Conservation (phyloP, 1,140 invertebrate species). For the Galendromus occidentalis region DNA sequence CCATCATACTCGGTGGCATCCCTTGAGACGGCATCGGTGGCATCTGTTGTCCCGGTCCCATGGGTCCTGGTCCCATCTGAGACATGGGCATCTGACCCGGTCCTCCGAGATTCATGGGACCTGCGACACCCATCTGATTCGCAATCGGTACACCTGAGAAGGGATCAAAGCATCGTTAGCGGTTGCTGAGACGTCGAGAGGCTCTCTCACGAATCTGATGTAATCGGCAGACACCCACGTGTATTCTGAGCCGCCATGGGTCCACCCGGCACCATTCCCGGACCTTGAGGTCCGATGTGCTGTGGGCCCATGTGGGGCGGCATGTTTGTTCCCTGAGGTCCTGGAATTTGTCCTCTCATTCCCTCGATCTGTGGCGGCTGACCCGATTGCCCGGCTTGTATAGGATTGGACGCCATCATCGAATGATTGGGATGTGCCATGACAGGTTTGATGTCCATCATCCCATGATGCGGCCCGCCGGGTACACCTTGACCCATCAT, state of each 20-base stretch:
- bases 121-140: neutral
- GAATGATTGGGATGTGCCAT: neutral
- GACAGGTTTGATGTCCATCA: constrained; percentile 2
- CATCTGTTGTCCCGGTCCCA: neutral
- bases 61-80: neutral
- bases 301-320: neutral
- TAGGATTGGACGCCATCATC: constrained; percentile 16
- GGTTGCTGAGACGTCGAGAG: no score
- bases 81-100: neutral
- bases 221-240: neutral
- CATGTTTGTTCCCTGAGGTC: neutral
- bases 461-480: neutral
- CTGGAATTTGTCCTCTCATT: constrained; percentile 1
- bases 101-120: neutral
- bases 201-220: no score
- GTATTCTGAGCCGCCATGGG: neutral
- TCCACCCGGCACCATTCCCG: neutral
- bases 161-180: no score
- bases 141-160: neutral
- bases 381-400: constrained; percentile 12
- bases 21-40: neutral
- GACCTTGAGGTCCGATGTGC: neutral
- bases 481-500: neutral
- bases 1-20: constrained; percentile 5
- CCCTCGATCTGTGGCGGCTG: neutral